phyloP scores from a whole-genome alignment of 2,888 invertebrate species.

The Dendrolimus houi region DNA sequence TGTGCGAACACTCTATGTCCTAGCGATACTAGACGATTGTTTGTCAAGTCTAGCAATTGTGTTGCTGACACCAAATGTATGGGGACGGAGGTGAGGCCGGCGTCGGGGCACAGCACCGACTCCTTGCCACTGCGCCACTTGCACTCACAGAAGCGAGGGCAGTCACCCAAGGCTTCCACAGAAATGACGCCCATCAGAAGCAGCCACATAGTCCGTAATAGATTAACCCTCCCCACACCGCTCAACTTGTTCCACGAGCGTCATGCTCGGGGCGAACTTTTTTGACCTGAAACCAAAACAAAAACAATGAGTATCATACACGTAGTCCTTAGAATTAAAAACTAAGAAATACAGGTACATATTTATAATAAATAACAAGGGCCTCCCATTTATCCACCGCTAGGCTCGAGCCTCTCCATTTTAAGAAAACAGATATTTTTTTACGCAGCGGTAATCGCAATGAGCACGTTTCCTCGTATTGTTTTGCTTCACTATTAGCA shows the following conservation, averaged over 20 bases:
- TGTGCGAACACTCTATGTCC: conserved; percentile 84
- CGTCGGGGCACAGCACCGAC: conserved; percentile 86
- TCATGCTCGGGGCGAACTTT: conserved; percentile 48
- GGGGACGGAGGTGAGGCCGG: conserved; percentile 84
- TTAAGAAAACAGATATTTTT: too few relatives aligned
- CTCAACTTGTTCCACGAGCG: conserved; percentile 53
- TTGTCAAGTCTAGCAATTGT: conserved; percentile 86
- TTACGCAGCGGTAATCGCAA: too few relatives aligned
- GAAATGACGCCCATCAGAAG: conserved; percentile 60
- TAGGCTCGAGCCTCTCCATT: too few relatives aligned
- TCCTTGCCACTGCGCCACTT: conserved; percentile 94
- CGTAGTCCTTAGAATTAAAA: too few relatives aligned
- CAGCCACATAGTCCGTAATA: conserved; percentile 78
- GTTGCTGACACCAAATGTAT: conserved; percentile 85
- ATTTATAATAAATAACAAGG: too few relatives aligned
- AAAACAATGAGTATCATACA: not conserved
- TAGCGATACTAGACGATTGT: conserved; percentile 81
- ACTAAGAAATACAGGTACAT: too few relatives aligned
- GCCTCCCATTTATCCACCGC: too few relatives aligned
- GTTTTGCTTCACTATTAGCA: too few relatives aligned
- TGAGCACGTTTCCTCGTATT: too few relatives aligned
- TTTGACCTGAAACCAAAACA: conserved; percentile 38
- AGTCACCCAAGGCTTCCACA: conserved; percentile 77
- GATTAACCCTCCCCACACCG: conserved; percentile 62
- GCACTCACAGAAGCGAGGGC: conserved; percentile 88